Evolutionary conservation across 2,797 vertebrate species (phyloP).

Genomic region (Platalea minor): DNA sequence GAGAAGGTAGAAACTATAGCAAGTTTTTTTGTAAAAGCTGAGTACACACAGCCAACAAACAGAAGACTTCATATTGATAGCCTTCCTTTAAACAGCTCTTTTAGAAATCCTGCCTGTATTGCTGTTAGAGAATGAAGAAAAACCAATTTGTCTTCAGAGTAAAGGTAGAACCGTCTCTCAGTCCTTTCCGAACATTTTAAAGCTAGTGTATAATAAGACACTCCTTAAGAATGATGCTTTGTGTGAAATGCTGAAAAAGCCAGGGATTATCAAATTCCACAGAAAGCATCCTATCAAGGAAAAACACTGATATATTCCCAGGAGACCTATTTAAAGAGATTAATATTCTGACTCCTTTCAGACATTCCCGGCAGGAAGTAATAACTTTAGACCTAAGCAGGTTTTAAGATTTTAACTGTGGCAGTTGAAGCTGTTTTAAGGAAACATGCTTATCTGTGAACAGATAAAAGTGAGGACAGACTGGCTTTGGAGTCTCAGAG

Average conservation of each 20-base stretch:
- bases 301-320: conserved; percentile 14
- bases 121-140: not conserved
- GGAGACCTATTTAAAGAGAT: conserved; percentile 12
- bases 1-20: not conserved
- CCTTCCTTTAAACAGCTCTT: not conserved
- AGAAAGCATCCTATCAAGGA: not conserved
- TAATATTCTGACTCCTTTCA: conserved; percentile 42
- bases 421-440: conserved; percentile 14
- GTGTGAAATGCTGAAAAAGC: conserved; percentile 9
- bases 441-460: not conserved
- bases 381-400: conserved; percentile 27
- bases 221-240: not conserved
- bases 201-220: not conserved
- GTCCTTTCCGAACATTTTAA: not conserved
- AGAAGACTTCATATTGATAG: not conserved
- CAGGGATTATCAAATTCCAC: conserved; percentile 14
- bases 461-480: not conserved
- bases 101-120: not conserved
- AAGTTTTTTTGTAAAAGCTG: not conserved
- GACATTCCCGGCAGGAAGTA: not conserved
- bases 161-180: not conserved
- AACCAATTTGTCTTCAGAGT: not conserved
- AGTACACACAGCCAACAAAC: not conserved
- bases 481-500: not conserved
- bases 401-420: conserved; percentile 16